Percentiles rank a stretch among this genome's conserved stretches.
Conservation (phyloP, 2,888 invertebrate species). For the Baronia brevicornis region DNA sequence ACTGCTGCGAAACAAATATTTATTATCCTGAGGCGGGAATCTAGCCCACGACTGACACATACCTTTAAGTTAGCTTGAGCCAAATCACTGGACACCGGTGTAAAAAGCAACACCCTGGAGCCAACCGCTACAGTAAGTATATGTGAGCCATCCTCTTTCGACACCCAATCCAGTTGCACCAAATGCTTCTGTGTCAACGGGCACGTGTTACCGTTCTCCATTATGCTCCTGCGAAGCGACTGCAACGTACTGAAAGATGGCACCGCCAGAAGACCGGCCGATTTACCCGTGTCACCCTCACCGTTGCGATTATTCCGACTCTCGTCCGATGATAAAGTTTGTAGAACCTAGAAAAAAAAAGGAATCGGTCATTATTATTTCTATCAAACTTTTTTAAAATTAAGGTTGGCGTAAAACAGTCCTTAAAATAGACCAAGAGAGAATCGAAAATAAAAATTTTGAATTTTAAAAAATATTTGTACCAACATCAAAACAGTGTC, state of each 20-base stretch:
- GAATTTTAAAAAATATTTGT: no score
- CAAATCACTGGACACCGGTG: slow-evolving; percentile 94
- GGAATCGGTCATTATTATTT: no score
- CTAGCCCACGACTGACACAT: slow-evolving; percentile 2
- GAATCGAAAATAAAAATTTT: no score
- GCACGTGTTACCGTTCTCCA: slow-evolving; percentile 93
- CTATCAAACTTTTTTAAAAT: no score
- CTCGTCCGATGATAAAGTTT: slow-evolving; percentile 88
- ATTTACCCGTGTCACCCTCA: slow-evolving; percentile 70
- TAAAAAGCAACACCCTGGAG: slow-evolving; percentile 92
- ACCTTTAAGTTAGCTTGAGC: slow-evolving; percentile 94
- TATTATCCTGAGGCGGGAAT: no score
- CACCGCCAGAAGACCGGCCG: slow-evolving; percentile 84
- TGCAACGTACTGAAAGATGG: slow-evolving; percentile 94
- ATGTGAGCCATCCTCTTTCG: slow-evolving; percentile 98
- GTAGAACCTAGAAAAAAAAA: slow-evolving; percentile 74
- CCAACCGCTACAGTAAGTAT: slow-evolving; percentile 97
- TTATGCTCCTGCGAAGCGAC: slow-evolving; percentile 89
- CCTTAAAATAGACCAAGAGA: no score
- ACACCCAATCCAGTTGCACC: slow-evolving; percentile 98
- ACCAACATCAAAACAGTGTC: no score
- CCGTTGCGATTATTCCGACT: slow-evolving; percentile 76
- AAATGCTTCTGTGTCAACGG: slow-evolving; percentile 93
- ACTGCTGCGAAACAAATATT: no score
- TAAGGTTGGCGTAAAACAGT: no score